phyloP scores from a whole-genome alignment of 2,113 vertebrate genomes.

The Lagenorhynchus albirostris region DNA sequence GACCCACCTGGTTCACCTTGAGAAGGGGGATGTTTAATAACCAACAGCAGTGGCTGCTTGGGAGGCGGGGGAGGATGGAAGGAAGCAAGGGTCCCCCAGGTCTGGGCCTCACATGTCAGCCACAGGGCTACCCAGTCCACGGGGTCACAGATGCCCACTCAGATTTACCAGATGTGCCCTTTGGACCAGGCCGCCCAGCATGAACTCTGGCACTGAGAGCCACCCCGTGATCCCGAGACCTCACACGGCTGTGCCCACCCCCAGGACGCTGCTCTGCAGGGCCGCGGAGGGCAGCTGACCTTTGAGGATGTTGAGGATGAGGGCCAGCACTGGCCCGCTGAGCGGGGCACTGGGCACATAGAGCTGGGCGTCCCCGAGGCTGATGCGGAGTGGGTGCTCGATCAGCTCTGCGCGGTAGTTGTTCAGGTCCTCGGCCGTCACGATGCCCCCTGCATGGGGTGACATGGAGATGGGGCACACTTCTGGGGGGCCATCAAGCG shows the following conservation, averaged over 20 bases:
- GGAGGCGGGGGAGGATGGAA: not conserved
- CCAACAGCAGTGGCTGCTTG: not conserved
- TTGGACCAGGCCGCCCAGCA: too few species aligned
- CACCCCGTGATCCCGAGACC: too few species aligned
- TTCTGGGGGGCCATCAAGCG: rapidly evolving
- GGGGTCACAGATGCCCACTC: too few species aligned
- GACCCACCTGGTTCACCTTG: not conserved
- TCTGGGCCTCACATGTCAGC: not conserved
- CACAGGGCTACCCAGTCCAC: not conserved
- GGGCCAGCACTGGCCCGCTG: slow-evolving; percentile 92
- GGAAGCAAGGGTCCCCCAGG: not conserved
- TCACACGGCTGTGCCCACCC: not conserved
- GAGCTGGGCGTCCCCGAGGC: slow-evolving; percentile 86
- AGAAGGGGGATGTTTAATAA: not conserved
- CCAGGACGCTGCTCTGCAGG: not conserved
- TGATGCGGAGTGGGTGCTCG: slow-evolving; percentile 83
- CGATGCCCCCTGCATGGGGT: slow-evolving; percentile 86
- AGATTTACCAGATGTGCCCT: not conserved
- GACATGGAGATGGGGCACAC: too few species aligned
- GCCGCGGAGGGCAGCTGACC: slow-evolving; percentile 77
- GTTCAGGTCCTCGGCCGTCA: slow-evolving; percentile 90
- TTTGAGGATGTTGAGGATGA: slow-evolving; percentile 94
- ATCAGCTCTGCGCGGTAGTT: slow-evolving; percentile 86
- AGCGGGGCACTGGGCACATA: slow-evolving; percentile 88
- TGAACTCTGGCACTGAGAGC: too few species aligned